These are phyloP conservation scores for Yponomeuta evonymella DNA, from an alignment of 2,888 invertebrate species.

Conservation along the genomic window DNA sequence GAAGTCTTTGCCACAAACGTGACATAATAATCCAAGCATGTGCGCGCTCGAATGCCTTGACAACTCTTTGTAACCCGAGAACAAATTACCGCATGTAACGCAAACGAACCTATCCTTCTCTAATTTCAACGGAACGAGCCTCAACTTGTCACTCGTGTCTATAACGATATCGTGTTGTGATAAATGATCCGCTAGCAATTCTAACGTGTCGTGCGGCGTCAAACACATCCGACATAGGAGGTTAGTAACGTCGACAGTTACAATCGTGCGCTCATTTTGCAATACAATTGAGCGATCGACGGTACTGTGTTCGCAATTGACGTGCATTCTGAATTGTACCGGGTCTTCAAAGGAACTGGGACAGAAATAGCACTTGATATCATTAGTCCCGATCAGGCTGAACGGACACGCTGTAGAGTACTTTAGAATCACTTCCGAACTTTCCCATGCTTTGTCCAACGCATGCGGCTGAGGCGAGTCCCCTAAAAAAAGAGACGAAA, in stretches of 20 bases:
- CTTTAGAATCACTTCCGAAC: slow-evolving; percentile 13
- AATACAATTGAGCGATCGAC: neutral
- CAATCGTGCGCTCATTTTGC: neutral
- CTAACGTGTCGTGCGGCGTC: slow-evolving; percentile 24
- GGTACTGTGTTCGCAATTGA: neutral
- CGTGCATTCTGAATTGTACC: slow-evolving; percentile 4
- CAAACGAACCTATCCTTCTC: slow-evolving; percentile 2
- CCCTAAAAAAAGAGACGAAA: slow-evolving; percentile 10
- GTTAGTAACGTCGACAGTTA: slow-evolving; percentile 10
- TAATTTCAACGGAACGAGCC: slow-evolving; percentile 10
- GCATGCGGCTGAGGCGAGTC: neutral
- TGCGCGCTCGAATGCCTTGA: slow-evolving; percentile 15
- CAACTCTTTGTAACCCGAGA: slow-evolving; percentile 8
- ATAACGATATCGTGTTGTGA: slow-evolving; percentile 23
- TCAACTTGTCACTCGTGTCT: slow-evolving; percentile 22
- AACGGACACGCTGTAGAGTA: slow-evolving; percentile 7
- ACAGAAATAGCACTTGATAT: slow-evolving; percentile 10
- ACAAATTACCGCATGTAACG: slow-evolving; percentile 14
- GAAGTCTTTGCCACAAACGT: slow-evolving; percentile 22
- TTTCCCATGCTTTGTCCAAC: slow-evolving; percentile 9
- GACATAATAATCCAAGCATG: slow-evolving; percentile 18
- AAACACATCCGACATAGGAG: slow-evolving; percentile 11
- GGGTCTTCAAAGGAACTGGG: neutral
- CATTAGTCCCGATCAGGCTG: neutral
- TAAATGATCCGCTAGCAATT: slow-evolving; percentile 30